Evolutionary conservation across 1,140 invertebrate species (phyloP).

Genomic region (Tetraneura akinire): DNA sequence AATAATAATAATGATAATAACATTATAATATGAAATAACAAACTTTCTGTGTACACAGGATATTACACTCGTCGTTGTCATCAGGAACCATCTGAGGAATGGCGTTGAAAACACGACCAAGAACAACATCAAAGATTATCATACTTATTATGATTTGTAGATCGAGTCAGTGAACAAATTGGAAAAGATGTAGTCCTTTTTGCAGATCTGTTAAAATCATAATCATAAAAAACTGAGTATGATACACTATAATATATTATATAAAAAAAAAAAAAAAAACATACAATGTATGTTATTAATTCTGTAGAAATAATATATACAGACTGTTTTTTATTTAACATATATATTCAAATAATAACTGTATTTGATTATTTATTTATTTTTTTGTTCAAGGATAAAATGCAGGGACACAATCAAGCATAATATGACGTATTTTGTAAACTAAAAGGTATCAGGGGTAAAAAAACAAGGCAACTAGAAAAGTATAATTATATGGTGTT

Average conservation of each 20-base stretch:
- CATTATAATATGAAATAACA: neutral
- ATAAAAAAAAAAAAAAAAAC: neutral
- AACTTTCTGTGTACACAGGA: conserved; percentile 18
- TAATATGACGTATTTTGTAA: no score
- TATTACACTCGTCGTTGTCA: conserved; percentile 1
- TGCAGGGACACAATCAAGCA: conserved; percentile 32
- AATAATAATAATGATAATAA: conserved; percentile 9
- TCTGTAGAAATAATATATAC: neutral
- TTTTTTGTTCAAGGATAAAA: neutral
- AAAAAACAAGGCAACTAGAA: conserved; percentile 17
- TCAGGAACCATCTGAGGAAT: conserved; percentile 48
- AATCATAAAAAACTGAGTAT: no score
- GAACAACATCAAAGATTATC: conserved; percentile 50
- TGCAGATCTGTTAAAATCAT: conserved; percentile 37
- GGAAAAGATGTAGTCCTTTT: conserved; percentile 51
- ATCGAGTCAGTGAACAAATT: conserved; percentile 34
- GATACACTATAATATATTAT: no score
- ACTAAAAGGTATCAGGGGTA: conserved; percentile 21
- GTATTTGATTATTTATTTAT: neutral
- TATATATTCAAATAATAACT: neutral
- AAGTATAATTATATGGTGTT: conserved; percentile 3
- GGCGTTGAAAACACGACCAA: conserved; percentile 45
- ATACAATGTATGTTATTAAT: neutral
- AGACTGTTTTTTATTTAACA: neutral
- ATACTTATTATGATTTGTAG: conserved; percentile 12